phyloP scores from a whole-genome alignment of 2,888 invertebrate genomes.

The Listrodromus nycthemerus region DNA sequence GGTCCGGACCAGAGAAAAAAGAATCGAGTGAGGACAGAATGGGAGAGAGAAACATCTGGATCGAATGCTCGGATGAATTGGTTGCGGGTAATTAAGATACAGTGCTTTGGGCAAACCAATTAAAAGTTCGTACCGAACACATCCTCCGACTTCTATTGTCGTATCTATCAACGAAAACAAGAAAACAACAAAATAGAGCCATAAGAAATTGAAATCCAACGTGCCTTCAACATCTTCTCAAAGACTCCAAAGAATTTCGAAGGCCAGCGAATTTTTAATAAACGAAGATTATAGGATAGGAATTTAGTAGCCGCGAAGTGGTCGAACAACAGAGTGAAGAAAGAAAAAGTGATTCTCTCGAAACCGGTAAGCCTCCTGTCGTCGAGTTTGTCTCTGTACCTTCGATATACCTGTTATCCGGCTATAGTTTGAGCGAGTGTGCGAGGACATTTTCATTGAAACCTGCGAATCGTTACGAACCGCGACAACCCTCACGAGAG shows the following conservation, averaged over 20 bases:
- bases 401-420: conserved; percentile 14
- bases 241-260: conserved; percentile 1
- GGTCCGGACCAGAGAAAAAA: neutral
- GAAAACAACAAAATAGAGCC: neutral
- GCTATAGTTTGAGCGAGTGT: neutral
- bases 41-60: conserved; percentile 29
- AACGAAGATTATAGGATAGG: conserved; percentile 29
- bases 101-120: conserved; percentile 70
- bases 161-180: neutral
- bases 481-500: conserved; percentile 38
- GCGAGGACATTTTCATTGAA: conserved; percentile 52
- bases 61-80: conserved; percentile 42
- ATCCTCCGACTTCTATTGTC: neutral
- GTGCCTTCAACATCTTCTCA: neutral
- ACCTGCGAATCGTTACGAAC: conserved; percentile 51
- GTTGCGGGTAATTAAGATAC: conserved; percentile 69
- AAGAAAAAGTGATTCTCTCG: conserved; percentile 47
- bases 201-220: neutral
- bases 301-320: conserved; percentile 17
- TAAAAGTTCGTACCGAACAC: conserved; percentile 69
- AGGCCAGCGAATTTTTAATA: conserved; percentile 35
- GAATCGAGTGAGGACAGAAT: conserved; percentile 45
- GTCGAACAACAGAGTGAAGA: neutral
- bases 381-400: conserved; percentile 14
- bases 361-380: conserved; percentile 35